phyloP scores from a whole-genome alignment of 2,888 invertebrate species.

The Tenthredo mesomela region DNA sequence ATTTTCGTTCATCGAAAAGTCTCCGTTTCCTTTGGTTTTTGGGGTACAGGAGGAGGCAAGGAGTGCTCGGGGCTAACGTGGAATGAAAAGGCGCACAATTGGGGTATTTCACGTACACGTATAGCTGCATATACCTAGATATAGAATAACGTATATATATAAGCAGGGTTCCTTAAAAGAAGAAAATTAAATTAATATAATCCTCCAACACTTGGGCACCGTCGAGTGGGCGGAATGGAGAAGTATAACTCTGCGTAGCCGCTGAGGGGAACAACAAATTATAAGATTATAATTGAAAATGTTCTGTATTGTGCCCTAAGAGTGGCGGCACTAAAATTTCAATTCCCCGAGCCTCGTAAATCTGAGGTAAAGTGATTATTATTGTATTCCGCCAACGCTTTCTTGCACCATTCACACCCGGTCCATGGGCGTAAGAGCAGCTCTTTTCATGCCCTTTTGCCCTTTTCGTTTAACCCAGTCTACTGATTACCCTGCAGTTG shows the following conservation, averaged over 20 bases:
- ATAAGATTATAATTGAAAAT: constrained; percentile 76
- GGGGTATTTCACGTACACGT: not conserved
- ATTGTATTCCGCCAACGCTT: constrained; percentile 74
- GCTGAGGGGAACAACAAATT: constrained; percentile 71
- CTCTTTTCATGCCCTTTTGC: constrained; percentile 7
- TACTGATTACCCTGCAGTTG: not conserved
- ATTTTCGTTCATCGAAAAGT: not conserved
- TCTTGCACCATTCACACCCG: constrained; percentile 73
- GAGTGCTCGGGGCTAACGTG: not conserved
- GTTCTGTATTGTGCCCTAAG: constrained; percentile 65
- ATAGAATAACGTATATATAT: not conserved
- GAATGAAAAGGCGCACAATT: not conserved
- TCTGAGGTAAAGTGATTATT: constrained; percentile 76
- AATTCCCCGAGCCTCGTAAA: constrained; percentile 76
- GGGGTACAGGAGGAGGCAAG: not conserved
- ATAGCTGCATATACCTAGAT: not conserved
- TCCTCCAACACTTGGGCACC: constrained; percentile 60
- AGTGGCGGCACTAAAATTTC: constrained; percentile 73
- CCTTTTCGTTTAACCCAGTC: not conserved
- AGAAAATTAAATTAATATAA: constrained; percentile 75
- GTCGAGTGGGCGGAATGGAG: constrained; percentile 18
- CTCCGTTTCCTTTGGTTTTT: not conserved
- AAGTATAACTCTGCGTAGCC: constrained; percentile 18
- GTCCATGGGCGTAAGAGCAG: constrained; percentile 65
- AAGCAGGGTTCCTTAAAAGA: constrained; percentile 56